Base-by-base conservation (phyloP, 2,888 invertebrate genomes). In the Dorcus parallelipipedus region DNA sequence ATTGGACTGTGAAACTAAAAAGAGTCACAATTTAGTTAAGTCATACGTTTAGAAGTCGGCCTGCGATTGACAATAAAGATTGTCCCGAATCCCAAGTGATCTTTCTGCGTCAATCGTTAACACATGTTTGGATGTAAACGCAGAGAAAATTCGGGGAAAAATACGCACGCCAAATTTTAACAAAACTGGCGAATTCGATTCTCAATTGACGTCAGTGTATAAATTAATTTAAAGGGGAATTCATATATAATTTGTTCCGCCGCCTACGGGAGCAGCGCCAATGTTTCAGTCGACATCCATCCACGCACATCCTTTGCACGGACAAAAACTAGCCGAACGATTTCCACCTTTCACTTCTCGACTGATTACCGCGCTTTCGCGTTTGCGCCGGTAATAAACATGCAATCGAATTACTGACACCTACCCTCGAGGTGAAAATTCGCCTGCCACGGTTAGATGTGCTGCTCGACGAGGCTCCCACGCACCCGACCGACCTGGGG, bases 401-500 rank as follows among this genome's bases (percentile, higher is more conserved):
- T 33, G 14, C 10, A 42, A 42, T 42, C 42, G 14, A 42, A 42
- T 42, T 42, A 42, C 42, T 42, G 10, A 42, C 42, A 42, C 42
- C 42, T 42, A 42, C 42, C 42, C 42, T 42, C 14, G 42, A 42
- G 14, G 42, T 14, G 42, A 42, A 42, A 14, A 42, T 42, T 42
- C 10, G 10, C 42, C 42, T 14, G 42, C 42, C 10, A 14, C 6
- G 42, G 14, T 42, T 42, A 42, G 42, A 42, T 42, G 42, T 42
- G 42, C 42, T 14, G 42, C 42, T 42, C 42, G 42, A 5, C 48
- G 20, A 10, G 5, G 48, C 48, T 26, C 48, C 17, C 48, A 26
- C 48, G n/a, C 48, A 20, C 17, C 14, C 48, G 20, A 33, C 26
- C 14, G 48, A 48, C 48, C 48, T 48, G 48, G 48, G 48, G 48